These are phyloP conservation scores for Emmelina monodactyla DNA, from an alignment of 2,888 invertebrate species.

Conservation along the genomic window DNA sequence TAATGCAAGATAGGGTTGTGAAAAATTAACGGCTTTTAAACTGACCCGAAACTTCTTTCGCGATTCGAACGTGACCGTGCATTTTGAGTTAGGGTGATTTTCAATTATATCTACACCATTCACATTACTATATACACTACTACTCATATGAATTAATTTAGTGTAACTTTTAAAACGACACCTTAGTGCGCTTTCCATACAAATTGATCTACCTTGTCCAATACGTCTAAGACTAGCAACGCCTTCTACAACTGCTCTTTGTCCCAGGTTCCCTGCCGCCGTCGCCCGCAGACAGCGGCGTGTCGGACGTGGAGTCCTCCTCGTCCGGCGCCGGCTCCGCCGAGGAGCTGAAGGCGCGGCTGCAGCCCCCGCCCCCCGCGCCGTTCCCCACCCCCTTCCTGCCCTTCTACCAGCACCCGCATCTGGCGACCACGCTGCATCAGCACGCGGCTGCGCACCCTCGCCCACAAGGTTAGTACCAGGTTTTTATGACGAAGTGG, in stretches of 20 bases:
- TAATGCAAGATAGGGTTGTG: constrained; percentile 12
- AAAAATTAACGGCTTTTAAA: too few species aligned
- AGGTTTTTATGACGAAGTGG: neutral
- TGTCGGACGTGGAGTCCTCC: constrained; percentile 95
- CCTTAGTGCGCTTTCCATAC: too few species aligned
- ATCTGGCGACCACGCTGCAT: constrained; percentile 57
- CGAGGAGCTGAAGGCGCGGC: constrained; percentile 87
- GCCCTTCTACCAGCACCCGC: constrained; percentile 73
- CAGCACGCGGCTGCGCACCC: constrained; percentile 60
- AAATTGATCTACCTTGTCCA: too few species aligned
- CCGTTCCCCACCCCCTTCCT: constrained; percentile 68
- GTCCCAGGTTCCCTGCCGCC: constrained; percentile 92
- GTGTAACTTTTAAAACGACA: too few species aligned
- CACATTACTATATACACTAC: too few species aligned
- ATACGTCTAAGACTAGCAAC: too few species aligned
- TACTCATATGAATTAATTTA: too few species aligned
- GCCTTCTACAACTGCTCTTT: too few species aligned
- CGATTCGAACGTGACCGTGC: too few species aligned
- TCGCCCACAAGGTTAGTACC: constrained; percentile 45
- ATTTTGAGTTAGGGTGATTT: too few species aligned
- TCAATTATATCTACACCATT: too few species aligned
- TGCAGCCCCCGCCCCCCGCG: constrained; percentile 73
- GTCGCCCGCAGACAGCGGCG: constrained; percentile 96
- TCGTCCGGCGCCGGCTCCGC: constrained; percentile 80
- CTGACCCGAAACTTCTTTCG: too few species aligned